Evolutionary conservation across 2,888 invertebrate species (phyloP).

Genomic region (Sminthurinus aureus): DNA sequence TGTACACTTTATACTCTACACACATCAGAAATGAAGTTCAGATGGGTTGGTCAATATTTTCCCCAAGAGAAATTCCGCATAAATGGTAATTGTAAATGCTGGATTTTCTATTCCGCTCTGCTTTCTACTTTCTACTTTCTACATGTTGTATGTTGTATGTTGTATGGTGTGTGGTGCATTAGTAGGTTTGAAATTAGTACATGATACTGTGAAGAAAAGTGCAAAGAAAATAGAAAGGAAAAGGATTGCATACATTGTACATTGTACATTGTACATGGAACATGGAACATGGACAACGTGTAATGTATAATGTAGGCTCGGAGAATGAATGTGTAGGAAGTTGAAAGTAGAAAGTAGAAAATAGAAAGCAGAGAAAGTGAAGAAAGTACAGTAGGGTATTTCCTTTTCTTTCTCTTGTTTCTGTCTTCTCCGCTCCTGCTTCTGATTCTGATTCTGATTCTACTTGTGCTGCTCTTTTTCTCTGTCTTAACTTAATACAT

Average conservation of each 20-base stretch:
- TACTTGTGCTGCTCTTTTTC: neutral
- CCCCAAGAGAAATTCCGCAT: neutral
- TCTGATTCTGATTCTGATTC: neutral
- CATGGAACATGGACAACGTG: no score
- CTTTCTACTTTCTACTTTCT: no score
- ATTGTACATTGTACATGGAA: no score
- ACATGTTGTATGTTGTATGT: neutral
- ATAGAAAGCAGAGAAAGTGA: neutral
- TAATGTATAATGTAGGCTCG: no score
- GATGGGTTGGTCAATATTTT: slow-evolving; percentile 1
- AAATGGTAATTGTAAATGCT: neutral
- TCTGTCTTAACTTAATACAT: neutral
- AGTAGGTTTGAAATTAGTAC: neutral
- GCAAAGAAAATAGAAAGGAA: neutral
- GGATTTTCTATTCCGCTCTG: neutral
- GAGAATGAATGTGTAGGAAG: neutral
- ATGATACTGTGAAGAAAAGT: neutral
- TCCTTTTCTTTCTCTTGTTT: neutral
- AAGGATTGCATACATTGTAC: neutral
- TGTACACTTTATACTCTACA: no score
- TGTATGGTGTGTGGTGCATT: no score
- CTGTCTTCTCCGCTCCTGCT: neutral
- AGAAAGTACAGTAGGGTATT: neutral
- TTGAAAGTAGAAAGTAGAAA: no score
- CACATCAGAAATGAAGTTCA: no score